Percentiles rank a stretch among this genome's conserved stretches.
Evolutionary conservation across 2,113 vertebrate genomes (phyloP).

Genomic region (Triplophysa rosa): DNA sequence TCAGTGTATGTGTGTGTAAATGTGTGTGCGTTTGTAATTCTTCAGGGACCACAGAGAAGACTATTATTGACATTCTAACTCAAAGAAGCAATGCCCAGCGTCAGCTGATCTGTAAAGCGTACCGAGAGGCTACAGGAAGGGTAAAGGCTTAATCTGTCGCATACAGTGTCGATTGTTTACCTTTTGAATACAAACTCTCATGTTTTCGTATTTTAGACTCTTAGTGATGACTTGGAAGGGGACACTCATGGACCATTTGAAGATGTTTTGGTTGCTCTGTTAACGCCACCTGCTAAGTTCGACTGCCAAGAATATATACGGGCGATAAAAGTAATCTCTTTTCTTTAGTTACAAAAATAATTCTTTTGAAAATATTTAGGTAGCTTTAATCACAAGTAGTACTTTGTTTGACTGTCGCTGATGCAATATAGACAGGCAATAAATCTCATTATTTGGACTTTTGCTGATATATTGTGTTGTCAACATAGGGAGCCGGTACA

Average conservation of each 20-base stretch:
- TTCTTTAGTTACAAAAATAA: neutral
- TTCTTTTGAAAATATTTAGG: too few species aligned
- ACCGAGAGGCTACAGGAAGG: constrained; percentile 74
- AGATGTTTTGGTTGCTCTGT: constrained; percentile 75
- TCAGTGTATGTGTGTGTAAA: constrained; percentile 1
- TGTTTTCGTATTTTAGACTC: constrained; percentile 62
- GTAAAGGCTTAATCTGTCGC: constrained; percentile 60
- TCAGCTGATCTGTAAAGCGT: constrained; percentile 77
- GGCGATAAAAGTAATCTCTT: constrained; percentile 77
- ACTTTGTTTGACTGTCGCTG: neutral
- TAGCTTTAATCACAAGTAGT: too few species aligned
- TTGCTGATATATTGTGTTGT: neutral
- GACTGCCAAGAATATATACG: constrained; percentile 80
- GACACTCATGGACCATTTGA: constrained; percentile 85
- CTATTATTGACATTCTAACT: constrained; percentile 78
- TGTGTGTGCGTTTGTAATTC: constrained; percentile 41
- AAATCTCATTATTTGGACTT: neutral
- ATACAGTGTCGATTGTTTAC: too few species aligned
- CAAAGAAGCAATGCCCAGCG: constrained; percentile 81
- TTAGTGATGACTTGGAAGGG: constrained; percentile 80
- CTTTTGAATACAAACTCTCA: neutral
- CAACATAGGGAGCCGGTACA: constrained; percentile 80
- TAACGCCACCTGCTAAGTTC: constrained; percentile 72
- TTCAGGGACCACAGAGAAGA: constrained; percentile 82
- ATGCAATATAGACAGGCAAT: too few species aligned